These are phyloP conservation scores for Ostrea edulis DNA, from an alignment of 1,140 invertebrate species.

Conservation along the genomic window DNA sequence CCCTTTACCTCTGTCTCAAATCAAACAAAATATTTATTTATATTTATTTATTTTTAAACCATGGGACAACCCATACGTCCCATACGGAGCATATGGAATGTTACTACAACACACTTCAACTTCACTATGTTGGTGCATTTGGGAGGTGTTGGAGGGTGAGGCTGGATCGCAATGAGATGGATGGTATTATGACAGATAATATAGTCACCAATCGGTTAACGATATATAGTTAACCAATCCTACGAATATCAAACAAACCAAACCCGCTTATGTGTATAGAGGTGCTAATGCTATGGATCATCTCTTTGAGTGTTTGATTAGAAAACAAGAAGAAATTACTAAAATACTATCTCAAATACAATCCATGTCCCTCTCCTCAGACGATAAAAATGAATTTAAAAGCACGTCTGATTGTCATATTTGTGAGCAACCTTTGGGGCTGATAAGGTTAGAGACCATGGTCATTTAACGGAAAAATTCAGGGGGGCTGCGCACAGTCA, in stretches of 20 bases:
- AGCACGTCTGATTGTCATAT: constrained; percentile 48
- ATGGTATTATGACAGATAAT: no score
- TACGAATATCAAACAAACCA: no score
- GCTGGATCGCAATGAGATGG: no score
- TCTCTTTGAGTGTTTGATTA: constrained; percentile 19
- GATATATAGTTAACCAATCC: no score
- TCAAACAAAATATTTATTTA: neutral
- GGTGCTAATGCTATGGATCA: constrained; percentile 39
- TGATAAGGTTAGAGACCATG: constrained; percentile 52
- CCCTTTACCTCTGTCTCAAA: constrained; percentile 16
- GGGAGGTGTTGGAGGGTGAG: no score
- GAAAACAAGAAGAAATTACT: constrained; percentile 41
- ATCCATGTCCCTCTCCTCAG: neutral
- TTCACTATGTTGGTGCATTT: no score
- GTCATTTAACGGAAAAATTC: constrained; percentile 53
- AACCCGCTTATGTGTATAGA: constrained; percentile 40
- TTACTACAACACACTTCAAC: no score
- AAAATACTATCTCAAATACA: constrained; percentile 27
- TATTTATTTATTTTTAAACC: no score
- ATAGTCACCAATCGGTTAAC: no score
- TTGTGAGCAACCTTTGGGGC: constrained; percentile 31
- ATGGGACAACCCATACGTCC: no score
- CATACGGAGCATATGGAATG: no score
- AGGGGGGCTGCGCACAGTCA: constrained; percentile 49
- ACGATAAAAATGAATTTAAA: constrained; percentile 27